Conservation (phyloP, 1,140 invertebrate genomes). For the Melipona quadrifasciata region DNA sequence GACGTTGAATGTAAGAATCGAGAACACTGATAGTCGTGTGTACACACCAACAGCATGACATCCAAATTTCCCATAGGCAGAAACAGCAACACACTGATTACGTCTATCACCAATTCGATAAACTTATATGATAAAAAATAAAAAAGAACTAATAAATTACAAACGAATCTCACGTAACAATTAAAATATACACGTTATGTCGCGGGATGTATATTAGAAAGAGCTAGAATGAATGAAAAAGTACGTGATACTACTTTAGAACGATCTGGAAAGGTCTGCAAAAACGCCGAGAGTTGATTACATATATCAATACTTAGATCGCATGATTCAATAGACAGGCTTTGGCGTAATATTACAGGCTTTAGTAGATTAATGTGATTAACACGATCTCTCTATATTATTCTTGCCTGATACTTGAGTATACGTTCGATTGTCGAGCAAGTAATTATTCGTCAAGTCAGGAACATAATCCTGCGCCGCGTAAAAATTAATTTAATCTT, state of each 20-base stretch:
- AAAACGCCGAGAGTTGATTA: background rate
- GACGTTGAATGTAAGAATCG: constrained; percentile 12
- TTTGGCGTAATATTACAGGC: background rate
- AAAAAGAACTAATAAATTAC: background rate
- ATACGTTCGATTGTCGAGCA: background rate
- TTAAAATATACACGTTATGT: background rate
- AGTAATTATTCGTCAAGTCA: background rate
- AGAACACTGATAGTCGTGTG: background rate
- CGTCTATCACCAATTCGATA: background rate
- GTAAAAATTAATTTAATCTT: background rate
- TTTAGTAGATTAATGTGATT: background rate
- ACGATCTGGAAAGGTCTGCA: constrained; percentile 33
- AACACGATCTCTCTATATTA: background rate
- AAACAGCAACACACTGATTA: background rate
- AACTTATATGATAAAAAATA: background rate
- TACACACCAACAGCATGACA: background rate
- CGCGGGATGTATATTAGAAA: background rate
- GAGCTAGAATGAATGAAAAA: background rate
- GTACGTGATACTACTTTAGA: background rate
- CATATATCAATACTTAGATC: background rate
- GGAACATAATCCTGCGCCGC: background rate
- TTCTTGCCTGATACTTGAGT: background rate
- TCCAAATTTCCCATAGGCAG: background rate
- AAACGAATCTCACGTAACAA: background rate
- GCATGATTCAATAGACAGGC: background rate